These are phyloP conservation scores for Enteromius mattozi DNA, from an alignment of 2,797 vertebrate genomes.

Conservation along the genomic window DNA sequence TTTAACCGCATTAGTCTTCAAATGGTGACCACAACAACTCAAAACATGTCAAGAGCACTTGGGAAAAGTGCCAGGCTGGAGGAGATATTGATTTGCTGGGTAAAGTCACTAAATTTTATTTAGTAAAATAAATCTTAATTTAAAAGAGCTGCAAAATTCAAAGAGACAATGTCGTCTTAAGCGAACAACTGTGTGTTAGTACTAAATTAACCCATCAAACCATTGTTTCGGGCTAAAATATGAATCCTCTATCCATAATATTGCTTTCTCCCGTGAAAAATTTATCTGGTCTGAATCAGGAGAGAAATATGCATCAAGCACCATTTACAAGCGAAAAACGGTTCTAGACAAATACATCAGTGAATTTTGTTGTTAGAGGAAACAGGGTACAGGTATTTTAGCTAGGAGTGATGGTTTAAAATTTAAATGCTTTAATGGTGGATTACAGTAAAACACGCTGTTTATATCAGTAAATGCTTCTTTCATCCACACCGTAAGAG, in stretches of 20 bases:
- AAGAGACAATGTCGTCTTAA: background rate
- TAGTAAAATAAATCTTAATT: conserved; percentile 10
- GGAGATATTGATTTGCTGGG: conserved; percentile 21
- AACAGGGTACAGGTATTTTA: background rate
- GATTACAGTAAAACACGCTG: background rate
- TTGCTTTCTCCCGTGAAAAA: background rate
- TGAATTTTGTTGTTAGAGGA: background rate
- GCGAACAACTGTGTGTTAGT: background rate
- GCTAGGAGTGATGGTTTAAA: background rate
- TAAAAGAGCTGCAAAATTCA: conserved; percentile 19
- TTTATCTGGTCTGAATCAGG: background rate
- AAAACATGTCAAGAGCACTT: conserved; percentile 20
- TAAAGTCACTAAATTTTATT: background rate
- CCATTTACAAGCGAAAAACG: background rate
- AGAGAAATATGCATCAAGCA: background rate
- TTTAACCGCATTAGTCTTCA: background rate
- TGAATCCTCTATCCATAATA: background rate
- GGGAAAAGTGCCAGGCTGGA: background rate
- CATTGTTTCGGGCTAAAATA: background rate
- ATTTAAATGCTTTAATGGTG: background rate
- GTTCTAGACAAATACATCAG: background rate
- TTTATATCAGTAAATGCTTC: background rate
- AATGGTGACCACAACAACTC: conserved; percentile 10
- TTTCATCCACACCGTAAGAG: background rate
- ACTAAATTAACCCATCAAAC: background rate